phyloP scores from a whole-genome alignment of 1,140 invertebrate genomes.

The Procambarus virginalis region DNA sequence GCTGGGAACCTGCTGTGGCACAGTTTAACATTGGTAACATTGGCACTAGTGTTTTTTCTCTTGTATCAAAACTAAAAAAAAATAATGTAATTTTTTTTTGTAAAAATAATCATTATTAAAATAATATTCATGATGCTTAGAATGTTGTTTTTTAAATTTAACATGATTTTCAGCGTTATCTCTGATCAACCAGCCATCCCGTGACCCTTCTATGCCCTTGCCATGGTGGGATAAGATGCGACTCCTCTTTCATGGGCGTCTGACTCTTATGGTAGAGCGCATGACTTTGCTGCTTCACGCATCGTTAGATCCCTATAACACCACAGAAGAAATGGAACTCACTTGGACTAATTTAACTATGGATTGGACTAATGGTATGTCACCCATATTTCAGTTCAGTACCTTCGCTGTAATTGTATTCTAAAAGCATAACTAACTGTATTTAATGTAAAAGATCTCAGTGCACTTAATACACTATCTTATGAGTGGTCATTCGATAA shows the following conservation, averaged over 20 bases:
- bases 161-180: slow-evolving; percentile 40
- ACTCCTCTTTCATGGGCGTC: slow-evolving; percentile 91
- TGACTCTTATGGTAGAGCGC: slow-evolving; percentile 87
- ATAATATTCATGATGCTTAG: no score
- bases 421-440: no score
- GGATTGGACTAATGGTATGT: slow-evolving; percentile 93
- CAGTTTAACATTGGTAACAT: slow-evolving; percentile 90
- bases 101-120: no score
- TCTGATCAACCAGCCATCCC: slow-evolving; percentile 79
- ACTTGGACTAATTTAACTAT: slow-evolving; percentile 93
- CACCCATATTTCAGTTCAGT: neutral
- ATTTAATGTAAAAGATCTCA: no score
- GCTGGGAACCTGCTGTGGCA: slow-evolving; percentile 98
- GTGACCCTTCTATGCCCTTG: slow-evolving; percentile 93
- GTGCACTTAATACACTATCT: no score
- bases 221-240: slow-evolving; percentile 99
- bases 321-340: slow-evolving; percentile 98
- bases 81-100: neutral
- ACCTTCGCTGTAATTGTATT: no score
- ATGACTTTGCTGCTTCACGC: slow-evolving; percentile 93
- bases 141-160: no score
- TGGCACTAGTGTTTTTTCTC: neutral
- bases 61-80: neutral
- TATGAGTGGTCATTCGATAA: no score
- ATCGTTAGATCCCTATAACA: slow-evolving; percentile 97